These are phyloP conservation scores for Neelides folsomi DNA, from an alignment of 2,888 invertebrate genomes.

Conservation along the genomic window DNA sequence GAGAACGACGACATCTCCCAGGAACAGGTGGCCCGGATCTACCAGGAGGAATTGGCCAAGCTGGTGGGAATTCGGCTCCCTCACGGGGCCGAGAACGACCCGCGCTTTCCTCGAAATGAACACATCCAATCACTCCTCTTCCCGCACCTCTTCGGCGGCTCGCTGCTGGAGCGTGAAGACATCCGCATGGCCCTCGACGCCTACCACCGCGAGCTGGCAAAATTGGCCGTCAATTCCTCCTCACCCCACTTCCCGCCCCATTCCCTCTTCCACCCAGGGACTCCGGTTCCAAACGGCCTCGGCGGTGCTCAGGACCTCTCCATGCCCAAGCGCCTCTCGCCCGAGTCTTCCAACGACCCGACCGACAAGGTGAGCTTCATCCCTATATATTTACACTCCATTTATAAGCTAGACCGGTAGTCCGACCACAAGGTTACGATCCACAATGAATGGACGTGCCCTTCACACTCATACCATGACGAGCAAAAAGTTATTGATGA, in stretches of 20 bases:
- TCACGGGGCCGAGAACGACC: slow-evolving; percentile 34
- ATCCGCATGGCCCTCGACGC: slow-evolving; percentile 79
- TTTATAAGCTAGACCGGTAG: slow-evolving; percentile 12
- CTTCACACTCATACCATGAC: no score
- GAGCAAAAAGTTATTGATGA: no score
- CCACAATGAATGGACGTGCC: no score
- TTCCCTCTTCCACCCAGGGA: slow-evolving; percentile 48
- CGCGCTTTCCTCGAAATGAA: slow-evolving; percentile 43
- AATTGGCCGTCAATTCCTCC: slow-evolving; percentile 48
- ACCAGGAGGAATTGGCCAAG: slow-evolving; percentile 87
- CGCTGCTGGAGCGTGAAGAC: slow-evolving; percentile 50
- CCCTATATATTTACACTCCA: no score
- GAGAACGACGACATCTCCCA: slow-evolving; percentile 91
- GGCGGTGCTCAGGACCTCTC: slow-evolving; percentile 65
- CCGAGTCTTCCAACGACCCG: slow-evolving; percentile 41
- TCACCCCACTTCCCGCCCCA: slow-evolving; percentile 41
- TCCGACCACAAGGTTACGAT: slow-evolving; percentile 13
- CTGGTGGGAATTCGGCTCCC: slow-evolving; percentile 68
- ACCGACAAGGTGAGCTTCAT: slow-evolving; percentile 35
- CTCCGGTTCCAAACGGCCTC: slow-evolving; percentile 38
- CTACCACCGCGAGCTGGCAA: slow-evolving; percentile 83
- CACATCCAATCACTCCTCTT: slow-evolving; percentile 63
- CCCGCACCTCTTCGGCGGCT: slow-evolving; percentile 70
- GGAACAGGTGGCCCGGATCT: slow-evolving; percentile 86
- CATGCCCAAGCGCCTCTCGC: slow-evolving; percentile 50